Evolutionary conservation across 2,797 vertebrate genomes (phyloP).

Genomic region (Pantherophis vulpinus): DNA sequence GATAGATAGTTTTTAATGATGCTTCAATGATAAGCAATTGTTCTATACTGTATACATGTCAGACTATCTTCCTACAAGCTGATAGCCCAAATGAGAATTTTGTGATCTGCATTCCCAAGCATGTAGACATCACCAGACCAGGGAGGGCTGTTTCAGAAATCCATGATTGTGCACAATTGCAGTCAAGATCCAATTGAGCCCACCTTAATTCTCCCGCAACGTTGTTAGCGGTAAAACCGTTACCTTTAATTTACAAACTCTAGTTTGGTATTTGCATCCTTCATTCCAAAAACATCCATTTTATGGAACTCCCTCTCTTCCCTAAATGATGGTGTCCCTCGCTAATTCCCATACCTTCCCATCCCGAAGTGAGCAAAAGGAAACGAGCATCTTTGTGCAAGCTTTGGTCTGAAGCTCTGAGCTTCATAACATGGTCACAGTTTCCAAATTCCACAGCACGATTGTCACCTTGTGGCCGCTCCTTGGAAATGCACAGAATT

Average conservation of each 20-base stretch:
- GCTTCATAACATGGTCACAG: conserved; percentile 10
- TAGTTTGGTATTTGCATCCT: not conserved
- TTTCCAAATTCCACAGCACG: conserved; percentile 60
- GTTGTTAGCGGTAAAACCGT: not conserved
- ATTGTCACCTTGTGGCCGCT: conserved; percentile 83
- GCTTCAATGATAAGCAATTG: not conserved
- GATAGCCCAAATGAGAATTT: not conserved
- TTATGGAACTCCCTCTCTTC: not conserved
- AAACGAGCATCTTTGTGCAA: not conserved
- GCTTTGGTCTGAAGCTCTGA: not conserved
- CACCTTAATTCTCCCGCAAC: not conserved
- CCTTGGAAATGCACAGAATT: conserved; percentile 59
- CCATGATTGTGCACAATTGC: not conserved
- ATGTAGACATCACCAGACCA: not conserved
- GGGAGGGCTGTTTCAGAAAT: not conserved
- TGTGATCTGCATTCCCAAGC: not conserved
- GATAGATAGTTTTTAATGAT: not conserved
- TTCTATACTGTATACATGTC: not conserved
- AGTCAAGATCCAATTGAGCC: not conserved
- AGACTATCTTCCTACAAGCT: not conserved
- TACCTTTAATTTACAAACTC: not conserved
- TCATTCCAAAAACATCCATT: not conserved
- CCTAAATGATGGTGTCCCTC: not conserved
- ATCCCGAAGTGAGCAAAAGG: not conserved
- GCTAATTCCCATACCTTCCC: not conserved